Evolutionary conservation across 2,888 invertebrate species (phyloP).

Genomic region (Nasonia oneida): DNA sequence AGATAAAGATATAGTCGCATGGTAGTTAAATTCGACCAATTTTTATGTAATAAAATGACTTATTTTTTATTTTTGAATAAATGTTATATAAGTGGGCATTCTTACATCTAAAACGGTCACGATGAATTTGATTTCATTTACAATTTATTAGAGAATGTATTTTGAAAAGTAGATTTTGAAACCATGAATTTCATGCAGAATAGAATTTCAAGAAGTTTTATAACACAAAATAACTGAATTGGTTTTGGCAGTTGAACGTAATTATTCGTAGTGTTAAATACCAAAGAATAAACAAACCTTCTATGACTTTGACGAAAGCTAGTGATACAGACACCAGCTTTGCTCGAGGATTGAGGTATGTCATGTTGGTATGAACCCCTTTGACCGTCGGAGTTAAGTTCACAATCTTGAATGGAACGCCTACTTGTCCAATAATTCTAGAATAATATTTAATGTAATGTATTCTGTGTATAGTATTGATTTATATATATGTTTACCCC

Average conservation of each 20-base stretch:
- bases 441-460: slow-evolving; percentile 56
- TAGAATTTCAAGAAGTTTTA: slow-evolving; percentile 34
- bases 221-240: slow-evolving; percentile 17
- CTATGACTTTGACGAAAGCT: slow-evolving; percentile 93
- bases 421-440: slow-evolving; percentile 80
- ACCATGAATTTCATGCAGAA: slow-evolving; percentile 48
- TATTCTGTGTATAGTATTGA: background rate
- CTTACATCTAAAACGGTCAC: background rate
- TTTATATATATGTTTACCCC: slow-evolving; percentile 62
- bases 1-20: too few species aligned
- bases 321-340: slow-evolving; percentile 94
- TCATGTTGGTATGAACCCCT: slow-evolving; percentile 71
- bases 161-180: slow-evolving; percentile 15
- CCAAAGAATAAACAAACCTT: slow-evolving; percentile 82
- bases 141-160: background rate
- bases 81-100: background rate
- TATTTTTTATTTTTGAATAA: background rate
- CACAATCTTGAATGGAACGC: slow-evolving; percentile 79
- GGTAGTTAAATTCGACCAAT: too few species aligned
- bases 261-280: background rate
- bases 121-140: background rate
- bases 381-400: slow-evolving; percentile 67
- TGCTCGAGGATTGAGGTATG: slow-evolving; percentile 76
- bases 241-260: background rate
- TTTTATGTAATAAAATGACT: background rate